Conservation (phyloP, 2,797 vertebrate genomes). For the Nothura maculosa region DNA sequence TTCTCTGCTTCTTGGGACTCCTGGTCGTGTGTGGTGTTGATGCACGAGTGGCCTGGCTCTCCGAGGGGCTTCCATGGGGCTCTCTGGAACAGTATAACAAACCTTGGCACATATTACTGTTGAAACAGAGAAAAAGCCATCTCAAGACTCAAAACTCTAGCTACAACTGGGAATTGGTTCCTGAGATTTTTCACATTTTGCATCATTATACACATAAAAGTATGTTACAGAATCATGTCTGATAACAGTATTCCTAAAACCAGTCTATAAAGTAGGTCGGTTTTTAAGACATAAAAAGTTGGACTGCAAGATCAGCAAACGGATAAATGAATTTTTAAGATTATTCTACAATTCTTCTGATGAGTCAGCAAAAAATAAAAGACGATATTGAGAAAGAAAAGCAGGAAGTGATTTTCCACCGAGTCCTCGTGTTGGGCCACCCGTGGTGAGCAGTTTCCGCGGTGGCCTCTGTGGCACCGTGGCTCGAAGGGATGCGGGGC, state of each 20-base stretch:
- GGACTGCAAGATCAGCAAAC: background rate
- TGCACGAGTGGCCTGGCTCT: too few relatives aligned
- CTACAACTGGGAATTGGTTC: background rate
- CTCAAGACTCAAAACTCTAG: background rate
- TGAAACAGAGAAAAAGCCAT: background rate
- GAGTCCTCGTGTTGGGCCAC: too few relatives aligned
- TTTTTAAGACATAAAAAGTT: background rate
- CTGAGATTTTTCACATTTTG: background rate
- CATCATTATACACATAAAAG: background rate
- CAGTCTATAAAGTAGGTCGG: background rate
- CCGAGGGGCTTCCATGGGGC: too few relatives aligned
- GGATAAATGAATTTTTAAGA: background rate
- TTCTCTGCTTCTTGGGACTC: too few relatives aligned
- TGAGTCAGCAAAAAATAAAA: background rate
- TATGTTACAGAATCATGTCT: background rate
- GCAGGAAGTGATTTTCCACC: background rate
- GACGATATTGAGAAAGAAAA: background rate
- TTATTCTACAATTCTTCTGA: background rate
- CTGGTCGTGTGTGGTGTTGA: too few relatives aligned
- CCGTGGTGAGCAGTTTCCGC: too few relatives aligned
- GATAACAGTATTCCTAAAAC: background rate
- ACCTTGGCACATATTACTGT: background rate
- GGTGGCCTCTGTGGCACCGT: too few relatives aligned
- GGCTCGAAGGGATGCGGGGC: too few relatives aligned
- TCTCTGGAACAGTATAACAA: background rate